Percentiles rank a stretch among this genome's conserved stretches.
These are phyloP conservation scores for Phasia obesa DNA, from an alignment of 2,888 invertebrate genomes.

Conservation along the genomic window DNA sequence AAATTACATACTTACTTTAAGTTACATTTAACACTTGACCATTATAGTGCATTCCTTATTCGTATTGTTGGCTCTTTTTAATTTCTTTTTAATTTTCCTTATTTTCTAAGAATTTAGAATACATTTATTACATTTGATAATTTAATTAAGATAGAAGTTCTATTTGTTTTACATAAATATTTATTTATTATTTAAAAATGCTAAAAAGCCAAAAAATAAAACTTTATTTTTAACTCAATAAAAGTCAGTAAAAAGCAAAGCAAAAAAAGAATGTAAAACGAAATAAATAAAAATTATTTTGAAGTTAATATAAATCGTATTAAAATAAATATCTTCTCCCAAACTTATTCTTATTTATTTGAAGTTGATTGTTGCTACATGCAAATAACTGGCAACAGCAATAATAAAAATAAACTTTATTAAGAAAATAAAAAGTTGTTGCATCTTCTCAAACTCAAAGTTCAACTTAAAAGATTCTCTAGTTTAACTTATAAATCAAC, in stretches of 20 bases:
- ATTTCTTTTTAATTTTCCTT: not conserved
- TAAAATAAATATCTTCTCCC: constrained; percentile 46
- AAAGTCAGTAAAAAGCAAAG: constrained; percentile 27
- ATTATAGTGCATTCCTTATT: no score
- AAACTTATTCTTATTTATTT: not conserved
- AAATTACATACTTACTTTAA: no score
- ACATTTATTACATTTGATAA: constrained; percentile 12
- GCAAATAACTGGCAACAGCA: constrained; percentile 16
- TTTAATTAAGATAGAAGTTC: constrained; percentile 33
- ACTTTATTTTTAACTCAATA: constrained; percentile 23
- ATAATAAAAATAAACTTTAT: constrained; percentile 12
- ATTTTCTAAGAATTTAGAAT: not conserved
- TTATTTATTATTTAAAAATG: constrained; percentile 8
- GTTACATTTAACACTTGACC: no score
- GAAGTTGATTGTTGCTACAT: constrained; percentile 7
- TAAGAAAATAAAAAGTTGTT: constrained; percentile 47
- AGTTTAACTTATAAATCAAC: constrained; percentile 40
- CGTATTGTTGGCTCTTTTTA: no score
- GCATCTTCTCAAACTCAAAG: constrained; percentile 20
- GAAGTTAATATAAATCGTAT: constrained; percentile 49
- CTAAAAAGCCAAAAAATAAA: constrained; percentile 10
- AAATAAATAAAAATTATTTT: constrained; percentile 38
- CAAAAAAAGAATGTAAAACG: not conserved
- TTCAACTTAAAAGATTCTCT: constrained; percentile 27
- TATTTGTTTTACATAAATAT: constrained; percentile 1